phyloP scores from a whole-genome alignment of 2,888 invertebrate genomes.

The Philereme transversata region DNA sequence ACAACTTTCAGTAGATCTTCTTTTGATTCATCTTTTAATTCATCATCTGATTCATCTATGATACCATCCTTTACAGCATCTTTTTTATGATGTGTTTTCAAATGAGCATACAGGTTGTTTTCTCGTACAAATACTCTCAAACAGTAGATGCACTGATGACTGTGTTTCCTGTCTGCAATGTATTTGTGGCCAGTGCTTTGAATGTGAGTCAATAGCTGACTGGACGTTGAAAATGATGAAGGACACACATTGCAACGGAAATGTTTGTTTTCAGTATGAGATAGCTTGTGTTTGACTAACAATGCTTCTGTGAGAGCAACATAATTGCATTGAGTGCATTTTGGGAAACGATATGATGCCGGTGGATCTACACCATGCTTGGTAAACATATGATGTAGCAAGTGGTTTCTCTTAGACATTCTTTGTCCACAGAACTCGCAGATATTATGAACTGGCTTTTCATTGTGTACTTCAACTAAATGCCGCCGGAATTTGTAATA shows the following conservation, averaged over 20 bases:
- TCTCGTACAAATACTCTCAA: slow-evolving; percentile 88
- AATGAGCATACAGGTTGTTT: slow-evolving; percentile 88
- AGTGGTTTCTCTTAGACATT: slow-evolving; percentile 88
- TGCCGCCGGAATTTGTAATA: slow-evolving; percentile 92
- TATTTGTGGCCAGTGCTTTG: slow-evolving; percentile 83
- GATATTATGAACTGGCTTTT: slow-evolving; percentile 89
- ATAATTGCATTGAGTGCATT: slow-evolving; percentile 90
- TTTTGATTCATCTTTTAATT: slow-evolving; percentile 55
- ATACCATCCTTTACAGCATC: slow-evolving; percentile 87
- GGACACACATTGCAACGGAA: slow-evolving; percentile 81
- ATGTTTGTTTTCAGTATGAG: slow-evolving; percentile 79
- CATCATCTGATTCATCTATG: slow-evolving; percentile 84
- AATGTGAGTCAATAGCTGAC: slow-evolving; percentile 75
- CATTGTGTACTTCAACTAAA: slow-evolving; percentile 91
- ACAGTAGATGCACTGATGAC: slow-evolving; percentile 89
- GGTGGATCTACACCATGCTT: slow-evolving; percentile 92
- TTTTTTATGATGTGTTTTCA: slow-evolving; percentile 86
- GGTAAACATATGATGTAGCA: slow-evolving; percentile 91
- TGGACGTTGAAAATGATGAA: slow-evolving; percentile 73
- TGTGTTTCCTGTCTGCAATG: slow-evolving; percentile 67
- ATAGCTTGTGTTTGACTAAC: slow-evolving; percentile 88
- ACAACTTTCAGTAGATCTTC: slow-evolving; percentile 50
- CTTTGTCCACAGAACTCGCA: slow-evolving; percentile 94
- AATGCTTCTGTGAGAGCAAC: slow-evolving; percentile 89
- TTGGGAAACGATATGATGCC: slow-evolving; percentile 88